phyloP scores from a whole-genome alignment of 2,113 vertebrate species.

The Tricholaema leucomelas region DNA sequence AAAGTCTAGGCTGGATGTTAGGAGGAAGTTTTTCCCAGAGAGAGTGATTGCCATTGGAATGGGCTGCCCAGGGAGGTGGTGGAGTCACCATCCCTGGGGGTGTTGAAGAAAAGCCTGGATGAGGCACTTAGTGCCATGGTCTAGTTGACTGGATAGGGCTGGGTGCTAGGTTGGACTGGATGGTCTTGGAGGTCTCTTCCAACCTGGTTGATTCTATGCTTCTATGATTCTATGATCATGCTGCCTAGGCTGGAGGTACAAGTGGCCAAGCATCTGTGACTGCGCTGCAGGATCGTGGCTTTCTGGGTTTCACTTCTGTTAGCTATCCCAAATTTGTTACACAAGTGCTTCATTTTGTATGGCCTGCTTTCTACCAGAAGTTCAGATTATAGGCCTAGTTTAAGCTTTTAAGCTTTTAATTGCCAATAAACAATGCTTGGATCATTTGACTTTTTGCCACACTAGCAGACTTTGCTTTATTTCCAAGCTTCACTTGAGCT shows the following conservation, averaged over 20 bases:
- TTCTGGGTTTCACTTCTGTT: not conserved
- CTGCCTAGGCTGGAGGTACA: not conserved
- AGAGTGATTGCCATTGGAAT: no score
- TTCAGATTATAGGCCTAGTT: conserved; percentile 18
- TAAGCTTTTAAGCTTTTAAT: conserved; percentile 57
- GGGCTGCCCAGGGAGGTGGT: no score
- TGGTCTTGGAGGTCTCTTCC: no score
- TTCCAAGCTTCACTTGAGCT: not conserved
- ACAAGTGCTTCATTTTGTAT: not conserved
- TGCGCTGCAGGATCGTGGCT: not conserved
- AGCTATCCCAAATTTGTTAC: not conserved
- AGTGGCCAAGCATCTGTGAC: not conserved
- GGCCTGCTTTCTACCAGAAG: not conserved
- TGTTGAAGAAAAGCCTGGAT: no score
- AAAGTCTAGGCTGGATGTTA: no score
- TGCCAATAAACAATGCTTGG: conserved; percentile 15
- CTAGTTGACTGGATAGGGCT: no score
- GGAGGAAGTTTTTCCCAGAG: no score
- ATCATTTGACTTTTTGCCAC: conserved; percentile 6
- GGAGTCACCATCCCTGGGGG: no score
- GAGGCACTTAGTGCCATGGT: no score
- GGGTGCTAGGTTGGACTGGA: no score
- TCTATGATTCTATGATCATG: no score
- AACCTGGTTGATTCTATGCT: no score
- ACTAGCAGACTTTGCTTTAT: not conserved